phyloP scores from a whole-genome alignment of 53 echinoderm and acorn worm species.

The Echinarachnius parma region DNA sequence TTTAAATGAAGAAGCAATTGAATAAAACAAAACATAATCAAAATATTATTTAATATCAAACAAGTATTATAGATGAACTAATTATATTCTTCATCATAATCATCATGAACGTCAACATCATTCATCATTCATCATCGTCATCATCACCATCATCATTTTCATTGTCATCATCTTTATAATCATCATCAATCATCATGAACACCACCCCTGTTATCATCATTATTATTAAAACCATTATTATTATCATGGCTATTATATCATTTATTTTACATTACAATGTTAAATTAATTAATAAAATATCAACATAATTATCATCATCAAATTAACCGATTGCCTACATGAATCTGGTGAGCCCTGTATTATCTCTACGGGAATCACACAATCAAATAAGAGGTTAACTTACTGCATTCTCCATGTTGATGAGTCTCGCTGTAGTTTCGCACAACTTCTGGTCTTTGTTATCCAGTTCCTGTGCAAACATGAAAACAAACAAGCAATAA shows the following conservation, averaged over 20 bases:
- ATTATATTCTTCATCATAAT: too few species aligned
- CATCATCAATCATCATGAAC: not conserved
- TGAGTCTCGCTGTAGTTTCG: constrained; percentile 88
- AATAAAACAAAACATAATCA: too few species aligned
- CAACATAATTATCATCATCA: constrained; percentile 5
- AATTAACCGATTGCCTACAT: too few species aligned
- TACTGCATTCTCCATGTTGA: constrained; percentile 84
- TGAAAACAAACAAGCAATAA: too few species aligned
- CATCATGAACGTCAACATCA: not conserved
- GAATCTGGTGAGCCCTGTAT: too few species aligned
- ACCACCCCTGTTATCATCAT: constrained; percentile 1
- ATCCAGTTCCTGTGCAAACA: constrained; percentile 68
- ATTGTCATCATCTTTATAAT: not conserved
- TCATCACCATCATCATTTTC: constrained; percentile 10
- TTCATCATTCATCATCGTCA: not conserved
- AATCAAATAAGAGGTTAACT: constrained; percentile 4
- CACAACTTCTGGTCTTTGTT: constrained; percentile 90
- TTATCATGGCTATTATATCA: not conserved
- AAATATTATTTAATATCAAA: too few species aligned
- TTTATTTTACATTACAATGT: not conserved
- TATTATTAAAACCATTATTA: not conserved
- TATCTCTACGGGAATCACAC: too few species aligned
- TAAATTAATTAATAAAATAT: too few species aligned
- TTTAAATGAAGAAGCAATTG: too few species aligned
- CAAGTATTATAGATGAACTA: too few species aligned